Evolutionary conservation across 2,797 vertebrate genomes (phyloP).

Genomic region (Ataeniobius toweri): DNA sequence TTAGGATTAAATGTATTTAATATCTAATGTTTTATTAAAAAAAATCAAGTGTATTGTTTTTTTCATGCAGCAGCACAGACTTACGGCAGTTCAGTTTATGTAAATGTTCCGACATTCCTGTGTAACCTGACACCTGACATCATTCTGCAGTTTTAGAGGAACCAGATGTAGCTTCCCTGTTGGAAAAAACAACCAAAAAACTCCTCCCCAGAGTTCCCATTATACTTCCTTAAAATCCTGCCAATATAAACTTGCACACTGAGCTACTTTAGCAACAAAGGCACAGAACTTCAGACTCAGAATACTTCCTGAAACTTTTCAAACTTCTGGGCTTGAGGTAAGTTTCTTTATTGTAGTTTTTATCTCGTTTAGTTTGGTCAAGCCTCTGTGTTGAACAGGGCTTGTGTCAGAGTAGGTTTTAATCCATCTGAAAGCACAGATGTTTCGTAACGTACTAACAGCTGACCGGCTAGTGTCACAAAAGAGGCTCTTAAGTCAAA

Average conservation of each 20-base stretch:
- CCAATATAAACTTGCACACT: slow-evolving; percentile 63
- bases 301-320: slow-evolving; percentile 30
- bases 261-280: slow-evolving; percentile 46
- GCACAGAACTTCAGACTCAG: slow-evolving; percentile 10
- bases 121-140: slow-evolving; percentile 76
- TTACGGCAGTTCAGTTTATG: slow-evolving; percentile 8
- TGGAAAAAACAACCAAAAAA: slow-evolving; percentile 23
- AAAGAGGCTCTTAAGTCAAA: background rate
- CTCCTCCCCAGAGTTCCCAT: slow-evolving; percentile 50
- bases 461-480: background rate
- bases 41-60: background rate
- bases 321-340: slow-evolving; percentile 53
- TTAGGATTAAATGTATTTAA: background rate
- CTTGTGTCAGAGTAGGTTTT: background rate
- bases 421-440: background rate
- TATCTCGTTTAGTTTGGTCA: slow-evolving; percentile 15
- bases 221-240: slow-evolving; percentile 75
- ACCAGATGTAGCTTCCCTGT: slow-evolving; percentile 70
- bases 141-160: slow-evolving; percentile 58
- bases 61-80: background rate
- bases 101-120: slow-evolving; percentile 1
- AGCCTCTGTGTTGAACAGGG: background rate
- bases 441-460: background rate
- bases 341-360: slow-evolving; percentile 8
- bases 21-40: slow-evolving; percentile 7